Evolutionary conservation across 2,113 vertebrate genomes (phyloP).

Genomic region (Triplophysa siluroides): DNA sequence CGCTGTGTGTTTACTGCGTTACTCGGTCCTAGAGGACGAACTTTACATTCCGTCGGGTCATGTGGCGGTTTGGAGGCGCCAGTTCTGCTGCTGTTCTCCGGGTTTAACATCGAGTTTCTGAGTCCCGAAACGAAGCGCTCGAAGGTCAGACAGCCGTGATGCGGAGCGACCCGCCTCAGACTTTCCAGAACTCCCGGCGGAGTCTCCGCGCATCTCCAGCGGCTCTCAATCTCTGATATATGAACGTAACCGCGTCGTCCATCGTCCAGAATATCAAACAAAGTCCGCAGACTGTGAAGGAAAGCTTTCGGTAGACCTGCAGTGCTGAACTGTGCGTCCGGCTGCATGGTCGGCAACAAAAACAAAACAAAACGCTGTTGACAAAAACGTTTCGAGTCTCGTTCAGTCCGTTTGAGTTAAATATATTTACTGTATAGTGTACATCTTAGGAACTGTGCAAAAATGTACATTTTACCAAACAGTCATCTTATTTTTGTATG

Average conservation of each 20-base stretch:
- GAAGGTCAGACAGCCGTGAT: constrained; percentile 89
- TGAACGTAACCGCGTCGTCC: constrained; percentile 84
- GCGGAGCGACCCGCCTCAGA: constrained; percentile 81
- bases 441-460: neutral
- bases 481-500: neutral
- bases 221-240: constrained; percentile 91
- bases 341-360: constrained; percentile 57
- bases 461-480: neutral
- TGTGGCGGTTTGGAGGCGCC: constrained; percentile 22
- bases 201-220: constrained; percentile 87
- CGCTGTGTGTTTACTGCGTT: constrained; percentile 70
- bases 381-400: constrained; percentile 55
- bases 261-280: constrained; percentile 95
- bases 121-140: constrained; percentile 90
- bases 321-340: constrained; percentile 68
- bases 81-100: constrained; percentile 64
- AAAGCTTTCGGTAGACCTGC: constrained; percentile 87
- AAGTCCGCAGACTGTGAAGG: constrained; percentile 87
- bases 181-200: constrained; percentile 86
- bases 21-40: constrained; percentile 76
- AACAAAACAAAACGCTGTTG: no score
- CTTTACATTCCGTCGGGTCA: constrained; percentile 65
- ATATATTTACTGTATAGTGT: no score
- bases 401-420: no score
- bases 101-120: constrained; percentile 79